A percentile compares a stretch with the other conserved stretches of the same genome.
These are phyloP conservation scores for Plagodis pulveraria DNA, from an alignment of 2,888 invertebrate species.

Conservation along the genomic window DNA sequence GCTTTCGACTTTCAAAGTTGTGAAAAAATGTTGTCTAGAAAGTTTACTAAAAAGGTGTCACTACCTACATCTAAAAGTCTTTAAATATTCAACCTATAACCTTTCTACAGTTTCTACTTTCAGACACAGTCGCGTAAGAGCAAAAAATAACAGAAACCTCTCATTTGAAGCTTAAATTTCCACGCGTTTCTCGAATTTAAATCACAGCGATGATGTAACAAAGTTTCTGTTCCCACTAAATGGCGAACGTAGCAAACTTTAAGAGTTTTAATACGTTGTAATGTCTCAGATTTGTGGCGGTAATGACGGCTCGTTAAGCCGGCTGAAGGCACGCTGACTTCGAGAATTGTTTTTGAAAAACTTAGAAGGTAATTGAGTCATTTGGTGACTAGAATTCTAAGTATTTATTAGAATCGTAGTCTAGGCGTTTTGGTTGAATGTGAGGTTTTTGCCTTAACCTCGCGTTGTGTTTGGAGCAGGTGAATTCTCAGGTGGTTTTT, in stretches of 20 bases:
- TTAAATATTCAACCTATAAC: too few relatives aligned
- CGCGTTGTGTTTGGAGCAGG: too few relatives aligned
- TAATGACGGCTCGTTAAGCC: constrained; percentile 75
- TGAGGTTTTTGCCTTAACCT: too few relatives aligned
- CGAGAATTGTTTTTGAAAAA: constrained; percentile 62
- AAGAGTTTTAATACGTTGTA: constrained; percentile 82
- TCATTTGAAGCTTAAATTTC: constrained; percentile 33
- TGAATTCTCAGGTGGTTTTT: too few relatives aligned
- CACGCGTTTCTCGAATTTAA: constrained; percentile 70
- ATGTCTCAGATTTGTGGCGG: constrained; percentile 80
- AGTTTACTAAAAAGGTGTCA: too few relatives aligned
- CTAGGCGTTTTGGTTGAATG: too few relatives aligned
- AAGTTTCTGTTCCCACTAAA: constrained; percentile 78
- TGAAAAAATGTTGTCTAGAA: too few relatives aligned
- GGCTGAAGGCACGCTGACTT: constrained; percentile 62
- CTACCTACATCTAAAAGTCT: too few relatives aligned
- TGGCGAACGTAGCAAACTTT: constrained; percentile 76
- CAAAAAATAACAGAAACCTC: not conserved
- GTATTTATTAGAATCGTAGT: too few relatives aligned
- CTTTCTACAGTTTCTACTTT: too few relatives aligned
- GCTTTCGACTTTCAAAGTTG: too few relatives aligned
- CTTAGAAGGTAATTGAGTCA: constrained; percentile 15
- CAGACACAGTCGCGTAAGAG: too few relatives aligned
- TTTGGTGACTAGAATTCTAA: not conserved
- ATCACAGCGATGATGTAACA: constrained; percentile 74